Evolutionary conservation across 2,888 invertebrate genomes (phyloP).

Genomic region (Drosophila mulleri): DNA sequence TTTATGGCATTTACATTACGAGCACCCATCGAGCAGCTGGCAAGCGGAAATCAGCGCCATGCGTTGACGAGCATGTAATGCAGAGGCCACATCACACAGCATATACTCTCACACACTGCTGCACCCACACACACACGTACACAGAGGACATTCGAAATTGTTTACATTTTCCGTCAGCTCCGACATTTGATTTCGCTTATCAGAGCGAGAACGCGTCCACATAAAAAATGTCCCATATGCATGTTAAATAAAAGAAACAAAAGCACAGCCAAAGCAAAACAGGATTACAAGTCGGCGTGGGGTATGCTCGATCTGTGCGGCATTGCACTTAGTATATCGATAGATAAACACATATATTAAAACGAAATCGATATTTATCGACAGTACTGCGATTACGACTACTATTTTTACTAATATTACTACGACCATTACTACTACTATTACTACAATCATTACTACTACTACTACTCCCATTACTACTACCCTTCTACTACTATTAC

Average conservation of each 20-base stretch:
- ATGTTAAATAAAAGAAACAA: slow-evolving; percentile 20
- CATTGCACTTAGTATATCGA: too few species aligned
- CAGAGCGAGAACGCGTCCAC: slow-evolving; percentile 51
- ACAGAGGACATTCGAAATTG: slow-evolving; percentile 63
- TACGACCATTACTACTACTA: too few species aligned
- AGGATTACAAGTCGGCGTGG: neutral
- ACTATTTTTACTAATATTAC: too few species aligned
- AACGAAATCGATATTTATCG: too few species aligned
- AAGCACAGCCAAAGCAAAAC: slow-evolving; percentile 16
- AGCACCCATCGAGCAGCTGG: slow-evolving; percentile 43
- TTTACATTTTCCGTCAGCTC: slow-evolving; percentile 69
- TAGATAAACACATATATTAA: too few species aligned
- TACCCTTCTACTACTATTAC: too few species aligned
- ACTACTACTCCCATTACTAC: too few species aligned
- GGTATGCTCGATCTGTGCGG: neutral
- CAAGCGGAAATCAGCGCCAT: slow-evolving; percentile 59
- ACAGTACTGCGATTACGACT: too few species aligned
- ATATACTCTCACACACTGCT: neutral
- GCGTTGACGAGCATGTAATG: slow-evolving; percentile 53
- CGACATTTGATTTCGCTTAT: slow-evolving; percentile 78
- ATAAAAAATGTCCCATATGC: slow-evolving; percentile 67
- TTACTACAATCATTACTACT: too few species aligned
- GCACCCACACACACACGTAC: slow-evolving; percentile 7
- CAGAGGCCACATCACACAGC: slow-evolving; percentile 38
- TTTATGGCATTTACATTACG: slow-evolving; percentile 61